Evolutionary conservation across 1,140 invertebrate species (phyloP).

Genomic region (Panagrolaimus sp.): DNA sequence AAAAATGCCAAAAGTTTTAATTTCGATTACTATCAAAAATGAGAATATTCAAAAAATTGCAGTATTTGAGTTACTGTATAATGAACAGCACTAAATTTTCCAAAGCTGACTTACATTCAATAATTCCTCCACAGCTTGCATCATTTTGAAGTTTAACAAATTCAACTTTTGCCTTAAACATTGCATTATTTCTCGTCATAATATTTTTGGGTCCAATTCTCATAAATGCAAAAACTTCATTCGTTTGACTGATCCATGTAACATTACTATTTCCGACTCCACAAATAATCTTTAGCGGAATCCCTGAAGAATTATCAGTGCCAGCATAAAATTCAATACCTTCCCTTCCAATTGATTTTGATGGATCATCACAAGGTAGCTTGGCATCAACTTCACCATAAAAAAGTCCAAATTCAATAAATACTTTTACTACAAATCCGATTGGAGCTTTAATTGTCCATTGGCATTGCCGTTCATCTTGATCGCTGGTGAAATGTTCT

Average conservation of each 20-base stretch:
- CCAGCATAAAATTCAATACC: conserved; percentile 10
- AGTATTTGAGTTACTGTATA: no score
- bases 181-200: background rate
- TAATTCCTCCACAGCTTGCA: conserved; percentile 24
- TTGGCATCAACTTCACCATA: background rate
- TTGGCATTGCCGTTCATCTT: conserved; percentile 36
- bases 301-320: background rate
- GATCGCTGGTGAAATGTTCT: conserved; percentile 36
- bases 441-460: conserved; percentile 50
- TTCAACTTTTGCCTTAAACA: conserved; percentile 21
- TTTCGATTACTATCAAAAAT: no score
- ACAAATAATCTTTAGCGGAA: conserved; percentile 4
- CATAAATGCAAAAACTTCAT: background rate
- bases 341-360: background rate
- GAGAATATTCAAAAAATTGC: no score
- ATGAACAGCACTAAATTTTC: no score
- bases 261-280: background rate
- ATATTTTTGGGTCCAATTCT: no score
- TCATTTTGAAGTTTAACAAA: conserved; percentile 23
- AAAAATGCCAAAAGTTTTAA: no score
- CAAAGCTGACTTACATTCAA: conserved; percentile 20
- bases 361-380: background rate
- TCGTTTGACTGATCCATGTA: background rate
- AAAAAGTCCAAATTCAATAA: background rate
- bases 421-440: conserved; percentile 34